Conservation (phyloP, 1,140 invertebrate species). For the Zaprionus ornatus region DNA sequence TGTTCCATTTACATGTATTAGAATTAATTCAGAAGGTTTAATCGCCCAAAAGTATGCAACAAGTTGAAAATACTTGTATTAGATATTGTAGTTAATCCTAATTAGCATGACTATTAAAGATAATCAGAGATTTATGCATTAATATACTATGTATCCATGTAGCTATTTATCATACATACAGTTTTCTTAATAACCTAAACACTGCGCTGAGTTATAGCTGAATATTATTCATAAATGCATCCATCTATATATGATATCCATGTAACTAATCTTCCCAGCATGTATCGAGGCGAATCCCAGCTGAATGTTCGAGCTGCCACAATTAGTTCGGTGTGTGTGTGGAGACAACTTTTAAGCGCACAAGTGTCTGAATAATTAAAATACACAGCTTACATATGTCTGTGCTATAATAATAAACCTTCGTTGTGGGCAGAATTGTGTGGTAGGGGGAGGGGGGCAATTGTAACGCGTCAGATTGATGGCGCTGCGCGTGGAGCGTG, state of each 20-base stretch:
- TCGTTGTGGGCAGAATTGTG: not conserved
- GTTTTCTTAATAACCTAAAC: not conserved
- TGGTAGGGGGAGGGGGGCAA: conserved; percentile 30
- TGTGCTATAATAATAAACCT: conserved; percentile 40
- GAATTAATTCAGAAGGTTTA: not conserved
- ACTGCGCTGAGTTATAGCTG: not conserved
- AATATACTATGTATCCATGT: not conserved
- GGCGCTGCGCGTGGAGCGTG: conserved; percentile 24
- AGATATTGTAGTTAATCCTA: not conserved
- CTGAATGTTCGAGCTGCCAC: not conserved
- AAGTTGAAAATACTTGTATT: not conserved
- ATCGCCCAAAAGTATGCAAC: not conserved
- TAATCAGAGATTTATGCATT: too few relatives aligned
- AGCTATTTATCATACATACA: not conserved
- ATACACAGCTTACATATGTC: conserved; percentile 20
- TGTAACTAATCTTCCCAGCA: not conserved
- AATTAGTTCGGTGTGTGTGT: not conserved
- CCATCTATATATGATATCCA: not conserved
- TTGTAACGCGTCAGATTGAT: conserved; percentile 47
- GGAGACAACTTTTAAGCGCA: conserved; percentile 26
- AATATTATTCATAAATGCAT: not conserved
- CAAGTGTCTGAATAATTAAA: conserved; percentile 44
- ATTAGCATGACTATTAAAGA: not conserved
- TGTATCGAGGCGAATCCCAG: not conserved
- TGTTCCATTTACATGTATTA: too few relatives aligned